phyloP scores from a whole-genome alignment of 2,888 invertebrate species.

The Himalopsyche kuldschensis region DNA sequence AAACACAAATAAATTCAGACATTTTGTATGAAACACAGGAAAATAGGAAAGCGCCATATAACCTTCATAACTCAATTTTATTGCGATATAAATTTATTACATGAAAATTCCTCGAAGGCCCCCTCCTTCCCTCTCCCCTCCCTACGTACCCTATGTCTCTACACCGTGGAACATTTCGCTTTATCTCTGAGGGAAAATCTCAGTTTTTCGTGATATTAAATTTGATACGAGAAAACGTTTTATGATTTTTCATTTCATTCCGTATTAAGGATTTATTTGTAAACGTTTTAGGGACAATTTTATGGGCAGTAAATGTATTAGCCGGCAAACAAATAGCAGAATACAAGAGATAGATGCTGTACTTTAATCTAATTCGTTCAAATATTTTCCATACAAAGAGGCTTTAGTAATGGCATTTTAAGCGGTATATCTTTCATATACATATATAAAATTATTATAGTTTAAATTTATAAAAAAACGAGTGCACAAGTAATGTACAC shows the following conservation, averaged over 20 bases:
- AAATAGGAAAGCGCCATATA: constrained; percentile 40
- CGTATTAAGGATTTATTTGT: constrained; percentile 36
- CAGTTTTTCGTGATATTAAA: constrained; percentile 39
- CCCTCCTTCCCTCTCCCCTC: background rate
- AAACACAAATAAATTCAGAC: constrained; percentile 40
- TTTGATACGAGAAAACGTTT: constrained; percentile 36
- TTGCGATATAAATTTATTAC: constrained; percentile 41
- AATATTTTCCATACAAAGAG: background rate
- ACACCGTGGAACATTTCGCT: constrained; percentile 10
- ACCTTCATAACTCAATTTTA: constrained; percentile 41
- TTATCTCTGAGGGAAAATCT: constrained; percentile 33
- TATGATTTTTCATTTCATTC: constrained; percentile 38
- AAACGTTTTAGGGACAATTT: constrained; percentile 22
- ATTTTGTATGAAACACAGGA: constrained; percentile 40
- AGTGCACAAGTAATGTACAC: no score
- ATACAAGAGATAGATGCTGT: background rate
- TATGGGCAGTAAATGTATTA: constrained; percentile 24
- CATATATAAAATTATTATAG: no score
- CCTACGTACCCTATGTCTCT: background rate
- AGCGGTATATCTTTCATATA: no score
- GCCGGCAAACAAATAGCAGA: background rate
- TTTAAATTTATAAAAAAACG: no score
- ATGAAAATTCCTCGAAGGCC: constrained; percentile 39
- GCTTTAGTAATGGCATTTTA: no score
- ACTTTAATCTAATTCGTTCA: background rate